These are phyloP conservation scores for Rhinoptilus africanus DNA, from an alignment of 2,113 vertebrate species.

Conservation along the genomic window DNA sequence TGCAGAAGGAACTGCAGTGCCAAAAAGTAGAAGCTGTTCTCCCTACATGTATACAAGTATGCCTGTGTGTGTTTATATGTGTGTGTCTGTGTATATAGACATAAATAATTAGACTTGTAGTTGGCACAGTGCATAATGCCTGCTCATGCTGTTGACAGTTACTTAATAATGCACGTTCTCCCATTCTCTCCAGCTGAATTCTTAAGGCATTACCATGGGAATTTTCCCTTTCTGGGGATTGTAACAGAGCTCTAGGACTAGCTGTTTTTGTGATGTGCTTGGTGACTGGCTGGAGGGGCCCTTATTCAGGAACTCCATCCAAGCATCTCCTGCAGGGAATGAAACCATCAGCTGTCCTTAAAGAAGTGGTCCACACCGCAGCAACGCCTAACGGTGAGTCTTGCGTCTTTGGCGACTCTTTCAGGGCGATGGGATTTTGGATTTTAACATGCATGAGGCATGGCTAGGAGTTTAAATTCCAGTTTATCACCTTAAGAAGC, in stretches of 20 bases:
- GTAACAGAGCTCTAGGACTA: neutral
- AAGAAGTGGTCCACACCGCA: neutral
- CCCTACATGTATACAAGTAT: neutral
- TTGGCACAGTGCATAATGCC: neutral
- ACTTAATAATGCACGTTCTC: neutral
- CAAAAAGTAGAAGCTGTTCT: neutral
- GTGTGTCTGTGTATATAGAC: neutral
- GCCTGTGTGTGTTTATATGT: neutral
- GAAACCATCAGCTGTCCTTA: neutral
- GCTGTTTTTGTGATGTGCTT: neutral
- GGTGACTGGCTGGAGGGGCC: neutral
- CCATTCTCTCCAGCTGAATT: slow-evolving; percentile 3
- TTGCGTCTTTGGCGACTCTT: neutral
- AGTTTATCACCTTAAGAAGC: neutral
- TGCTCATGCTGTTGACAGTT: neutral
- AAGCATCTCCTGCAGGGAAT: neutral
- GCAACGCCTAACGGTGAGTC: rapidly evolving
- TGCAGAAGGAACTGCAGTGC: neutral
- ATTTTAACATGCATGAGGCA: neutral
- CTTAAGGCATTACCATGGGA: neutral
- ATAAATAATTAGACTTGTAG: neutral
- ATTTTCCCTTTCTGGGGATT: neutral
- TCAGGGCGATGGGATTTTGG: neutral
- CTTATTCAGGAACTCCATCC: neutral
- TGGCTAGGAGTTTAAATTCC: neutral